phyloP scores from a whole-genome alignment of 2,113 vertebrate genomes.

The Copsychus sechellarum region DNA sequence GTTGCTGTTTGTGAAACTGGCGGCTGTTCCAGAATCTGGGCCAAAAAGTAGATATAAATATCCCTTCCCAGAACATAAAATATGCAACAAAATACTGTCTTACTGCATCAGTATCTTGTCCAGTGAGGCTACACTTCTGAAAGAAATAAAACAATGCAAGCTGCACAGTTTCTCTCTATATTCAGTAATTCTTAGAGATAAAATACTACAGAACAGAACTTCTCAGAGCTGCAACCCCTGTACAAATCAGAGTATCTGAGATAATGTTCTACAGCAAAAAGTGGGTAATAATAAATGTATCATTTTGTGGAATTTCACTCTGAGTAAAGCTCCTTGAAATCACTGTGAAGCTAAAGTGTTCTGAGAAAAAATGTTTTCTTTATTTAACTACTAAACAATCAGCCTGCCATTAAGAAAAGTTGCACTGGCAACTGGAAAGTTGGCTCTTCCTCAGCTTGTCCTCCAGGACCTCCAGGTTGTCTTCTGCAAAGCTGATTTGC shows the following conservation, averaged over 20 bases:
- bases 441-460: not conserved
- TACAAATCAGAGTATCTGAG: not conserved
- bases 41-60: slow-evolving; percentile 53
- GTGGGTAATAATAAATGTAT: not conserved
- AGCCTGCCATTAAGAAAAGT: not conserved
- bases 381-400: not conserved
- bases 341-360: not conserved
- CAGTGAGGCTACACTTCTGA: not conserved
- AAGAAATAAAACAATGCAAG: not conserved
- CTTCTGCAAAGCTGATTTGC: not conserved
- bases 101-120: not conserved
- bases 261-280: not conserved
- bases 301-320: not conserved
- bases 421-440: not conserved
- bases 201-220: not conserved
- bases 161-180: not conserved
- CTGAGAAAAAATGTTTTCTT: not conserved
- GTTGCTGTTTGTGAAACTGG: slow-evolving; percentile 34
- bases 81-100: slow-evolving; percentile 34
- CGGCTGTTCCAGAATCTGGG: slow-evolving; percentile 44
- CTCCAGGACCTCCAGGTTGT: not conserved
- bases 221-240: not conserved
- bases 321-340: not conserved
- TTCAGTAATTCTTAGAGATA: not conserved
- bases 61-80: slow-evolving; percentile 51